These are phyloP conservation scores for Ranitomeya variabilis DNA, from an alignment of 2,113 vertebrate genomes.

Conservation along the genomic window DNA sequence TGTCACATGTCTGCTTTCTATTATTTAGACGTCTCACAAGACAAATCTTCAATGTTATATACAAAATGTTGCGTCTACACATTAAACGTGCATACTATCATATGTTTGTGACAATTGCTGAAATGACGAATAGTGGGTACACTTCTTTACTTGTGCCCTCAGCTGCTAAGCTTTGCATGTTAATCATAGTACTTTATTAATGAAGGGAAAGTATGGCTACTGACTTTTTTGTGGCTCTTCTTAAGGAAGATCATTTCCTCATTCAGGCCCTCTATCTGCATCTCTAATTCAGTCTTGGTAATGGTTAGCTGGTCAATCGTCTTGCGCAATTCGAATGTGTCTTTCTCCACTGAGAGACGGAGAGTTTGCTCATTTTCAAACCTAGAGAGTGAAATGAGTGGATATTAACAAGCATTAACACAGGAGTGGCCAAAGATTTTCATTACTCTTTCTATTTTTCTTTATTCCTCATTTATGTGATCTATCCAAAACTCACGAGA, in stretches of 20 bases:
- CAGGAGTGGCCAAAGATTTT: background rate
- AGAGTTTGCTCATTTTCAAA: conserved; percentile 23
- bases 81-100: background rate
- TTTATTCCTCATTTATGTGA: background rate
- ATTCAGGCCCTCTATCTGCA: conserved; percentile 70
- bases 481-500: background rate
- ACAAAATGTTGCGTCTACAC: too few species aligned
- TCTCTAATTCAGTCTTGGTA: conserved; percentile 45
- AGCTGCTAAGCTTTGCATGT: background rate
- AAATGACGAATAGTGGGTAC: too few species aligned
- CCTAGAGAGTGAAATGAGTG: background rate
- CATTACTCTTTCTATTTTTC: background rate
- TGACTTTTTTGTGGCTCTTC: conserved; percentile 81
- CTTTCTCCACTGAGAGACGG: background rate
- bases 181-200: background rate
- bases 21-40: too few species aligned
- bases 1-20: too few species aligned
- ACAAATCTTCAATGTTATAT: too few species aligned
- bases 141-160: background rate
- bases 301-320: conserved; percentile 54
- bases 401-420: background rate
- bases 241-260: conserved; percentile 82
- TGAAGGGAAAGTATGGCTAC: conserved; percentile 15
- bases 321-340: conserved; percentile 27
- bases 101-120: background rate